Percentiles rank a stretch among this genome's conserved stretches.
These are phyloP conservation scores for Cydia fagiglandana DNA, from an alignment of 1,140 invertebrate species.

Conservation along the genomic window DNA sequence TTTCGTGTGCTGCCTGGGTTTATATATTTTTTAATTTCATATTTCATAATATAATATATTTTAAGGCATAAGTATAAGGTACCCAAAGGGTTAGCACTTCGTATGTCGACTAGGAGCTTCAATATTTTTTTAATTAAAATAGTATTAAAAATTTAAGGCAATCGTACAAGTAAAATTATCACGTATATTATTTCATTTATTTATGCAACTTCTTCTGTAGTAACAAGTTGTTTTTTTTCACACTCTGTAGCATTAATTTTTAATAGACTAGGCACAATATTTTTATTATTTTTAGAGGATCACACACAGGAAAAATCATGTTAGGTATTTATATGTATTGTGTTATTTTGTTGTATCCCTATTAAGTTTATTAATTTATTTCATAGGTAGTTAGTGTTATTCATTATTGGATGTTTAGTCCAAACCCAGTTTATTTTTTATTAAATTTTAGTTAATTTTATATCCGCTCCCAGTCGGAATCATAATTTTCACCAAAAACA, in stretches of 20 bases:
- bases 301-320: background rate
- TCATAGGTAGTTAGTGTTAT: background rate
- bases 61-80: constrained; percentile 52
- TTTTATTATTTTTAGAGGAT: too few species aligned
- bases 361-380: background rate
- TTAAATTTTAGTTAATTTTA: constrained; percentile 32
- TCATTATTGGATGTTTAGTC: background rate
- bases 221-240: background rate
- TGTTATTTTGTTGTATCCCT: background rate
- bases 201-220: background rate
- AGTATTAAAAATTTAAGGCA: constrained; percentile 31
- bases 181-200: background rate
- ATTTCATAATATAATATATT: constrained; percentile 25
- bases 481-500: constrained; percentile 28
- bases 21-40: constrained; percentile 4
- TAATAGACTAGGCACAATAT: too few species aligned
- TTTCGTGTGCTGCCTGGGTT: background rate
- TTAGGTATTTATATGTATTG: background rate
- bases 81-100: constrained; percentile 58
- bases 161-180: constrained; percentile 12
- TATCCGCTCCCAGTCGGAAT: constrained; percentile 21
- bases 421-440: background rate
- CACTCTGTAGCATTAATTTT: background rate
- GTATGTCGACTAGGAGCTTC: constrained; percentile 45
- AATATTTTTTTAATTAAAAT: constrained; percentile 27